Conservation (phyloP, 2,888 invertebrate species). For the Cephus sareptanus region DNA sequence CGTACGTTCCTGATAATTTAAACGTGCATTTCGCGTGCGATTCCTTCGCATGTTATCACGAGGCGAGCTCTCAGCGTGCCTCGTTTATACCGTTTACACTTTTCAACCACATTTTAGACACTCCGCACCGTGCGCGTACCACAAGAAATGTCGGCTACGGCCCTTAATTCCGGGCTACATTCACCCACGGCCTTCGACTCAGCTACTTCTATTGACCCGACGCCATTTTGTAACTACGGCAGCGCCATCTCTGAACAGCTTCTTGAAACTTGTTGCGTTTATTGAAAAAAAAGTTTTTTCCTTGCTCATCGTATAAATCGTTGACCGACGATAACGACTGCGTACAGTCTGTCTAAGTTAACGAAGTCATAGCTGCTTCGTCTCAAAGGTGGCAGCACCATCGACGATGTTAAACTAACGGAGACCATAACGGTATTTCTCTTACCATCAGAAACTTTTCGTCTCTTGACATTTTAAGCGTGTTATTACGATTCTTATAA, state of each 20-base stretch:
- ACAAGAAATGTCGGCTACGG: not conserved
- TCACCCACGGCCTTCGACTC: slow-evolving; percentile 29
- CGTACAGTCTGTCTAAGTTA: no score
- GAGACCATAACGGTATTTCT: not conserved
- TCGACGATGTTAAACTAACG: not conserved
- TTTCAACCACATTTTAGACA: not conserved
- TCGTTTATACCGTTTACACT: not conserved
- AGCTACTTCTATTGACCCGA: slow-evolving; percentile 52
- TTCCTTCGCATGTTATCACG: slow-evolving; percentile 19
- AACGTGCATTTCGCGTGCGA: slow-evolving; percentile 13
- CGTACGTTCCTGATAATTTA: slow-evolving; percentile 17
- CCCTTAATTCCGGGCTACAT: slow-evolving; percentile 35
- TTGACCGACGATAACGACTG: not conserved
- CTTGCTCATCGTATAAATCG: not conserved
- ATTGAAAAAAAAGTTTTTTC: not conserved
- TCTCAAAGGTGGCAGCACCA: not conserved
- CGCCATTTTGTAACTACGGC: slow-evolving; percentile 36
- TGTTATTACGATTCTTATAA: not conserved
- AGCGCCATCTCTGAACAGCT: slow-evolving; percentile 19
- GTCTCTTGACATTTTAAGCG: not conserved
- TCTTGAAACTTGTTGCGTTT: not conserved
- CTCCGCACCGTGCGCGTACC: not conserved
- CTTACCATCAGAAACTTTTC: not conserved
- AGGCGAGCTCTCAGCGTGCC: not conserved
- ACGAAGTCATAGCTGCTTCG: not conserved